Evolutionary conservation across 2,797 vertebrate genomes (phyloP).

Genomic region (Cottoperca gobio): DNA sequence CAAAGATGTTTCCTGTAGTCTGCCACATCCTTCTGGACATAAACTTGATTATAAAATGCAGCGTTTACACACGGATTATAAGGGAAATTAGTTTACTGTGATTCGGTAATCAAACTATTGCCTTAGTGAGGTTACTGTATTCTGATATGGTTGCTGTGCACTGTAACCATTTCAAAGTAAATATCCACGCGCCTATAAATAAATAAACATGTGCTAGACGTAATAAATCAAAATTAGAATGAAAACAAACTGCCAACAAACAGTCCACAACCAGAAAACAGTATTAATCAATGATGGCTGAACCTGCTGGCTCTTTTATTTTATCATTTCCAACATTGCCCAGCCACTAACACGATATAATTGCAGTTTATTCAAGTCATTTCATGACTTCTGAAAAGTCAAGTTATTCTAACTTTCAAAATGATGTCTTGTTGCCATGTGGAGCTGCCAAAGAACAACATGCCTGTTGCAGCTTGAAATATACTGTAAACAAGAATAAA

Average conservation of each 20-base stretch:
- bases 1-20: conserved; percentile 12
- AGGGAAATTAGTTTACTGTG: not conserved
- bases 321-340: conserved; percentile 16
- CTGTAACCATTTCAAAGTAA: conserved; percentile 8
- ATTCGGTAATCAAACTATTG: conserved; percentile 13
- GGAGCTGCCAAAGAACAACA: conserved; percentile 38
- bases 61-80: conserved; percentile 22
- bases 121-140: conserved; percentile 16
- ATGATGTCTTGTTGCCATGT: conserved; percentile 9
- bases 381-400: conserved; percentile 12
- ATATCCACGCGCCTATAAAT: conserved; percentile 10
- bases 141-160: conserved; percentile 24
- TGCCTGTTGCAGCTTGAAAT: conserved; percentile 29
- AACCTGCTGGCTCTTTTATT: conserved; percentile 21
- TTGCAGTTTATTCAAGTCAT: conserved; percentile 18
- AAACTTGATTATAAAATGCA: conserved; percentile 10
- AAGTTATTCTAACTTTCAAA: conserved; percentile 42
- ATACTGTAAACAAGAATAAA: conserved; percentile 40
- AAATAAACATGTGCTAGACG: conserved; percentile 9
- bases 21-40: conserved; percentile 23
- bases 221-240: conserved; percentile 39
- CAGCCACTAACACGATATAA: conserved; percentile 9
- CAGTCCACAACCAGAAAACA: conserved; percentile 16
- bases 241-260: conserved; percentile 36
- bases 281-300: conserved; percentile 38